phyloP scores from a whole-genome alignment of 2,113 vertebrate genomes.

The Syngnathus floridae region DNA sequence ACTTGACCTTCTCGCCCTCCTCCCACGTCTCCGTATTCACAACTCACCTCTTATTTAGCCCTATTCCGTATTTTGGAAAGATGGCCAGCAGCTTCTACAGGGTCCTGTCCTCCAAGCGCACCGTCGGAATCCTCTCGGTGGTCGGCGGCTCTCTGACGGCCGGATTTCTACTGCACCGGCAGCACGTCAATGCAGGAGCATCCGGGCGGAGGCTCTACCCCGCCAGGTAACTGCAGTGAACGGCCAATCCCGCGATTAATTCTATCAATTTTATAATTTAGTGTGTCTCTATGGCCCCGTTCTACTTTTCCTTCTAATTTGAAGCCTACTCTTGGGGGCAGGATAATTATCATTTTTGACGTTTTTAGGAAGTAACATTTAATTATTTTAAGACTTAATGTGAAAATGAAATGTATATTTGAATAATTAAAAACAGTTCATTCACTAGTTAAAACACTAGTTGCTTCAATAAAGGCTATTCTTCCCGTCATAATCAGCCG shows the following conservation, averaged over 20 bases:
- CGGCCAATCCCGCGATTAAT: too few species aligned
- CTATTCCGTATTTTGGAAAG: constrained; percentile 3
- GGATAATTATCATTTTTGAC: not conserved
- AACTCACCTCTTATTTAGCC: too few species aligned
- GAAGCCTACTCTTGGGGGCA: not conserved
- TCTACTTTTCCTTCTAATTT: not conserved
- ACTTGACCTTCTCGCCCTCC: not conserved
- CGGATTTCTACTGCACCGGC: constrained; percentile 77
- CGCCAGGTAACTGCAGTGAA: constrained; percentile 71
- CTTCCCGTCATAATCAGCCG: not conserved
- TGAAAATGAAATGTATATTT: not conserved
- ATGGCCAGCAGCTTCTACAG: constrained; percentile 86
- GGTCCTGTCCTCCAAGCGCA: constrained; percentile 71
- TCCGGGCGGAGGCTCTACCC: constrained; percentile 81
- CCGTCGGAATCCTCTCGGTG: constrained; percentile 77
- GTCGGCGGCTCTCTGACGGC: constrained; percentile 82
- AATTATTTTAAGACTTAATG: not conserved
- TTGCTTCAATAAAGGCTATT: not conserved
- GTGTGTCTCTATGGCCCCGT: not conserved
- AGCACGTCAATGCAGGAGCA: constrained; percentile 71
- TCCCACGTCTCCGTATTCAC: not conserved
- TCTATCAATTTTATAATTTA: not conserved
- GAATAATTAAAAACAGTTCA: not conserved
- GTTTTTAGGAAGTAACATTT: not conserved
- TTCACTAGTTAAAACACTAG: not conserved